Evolutionary conservation across 1,140 invertebrate species (phyloP).

Genomic region (Drosophila yakuba): DNA sequence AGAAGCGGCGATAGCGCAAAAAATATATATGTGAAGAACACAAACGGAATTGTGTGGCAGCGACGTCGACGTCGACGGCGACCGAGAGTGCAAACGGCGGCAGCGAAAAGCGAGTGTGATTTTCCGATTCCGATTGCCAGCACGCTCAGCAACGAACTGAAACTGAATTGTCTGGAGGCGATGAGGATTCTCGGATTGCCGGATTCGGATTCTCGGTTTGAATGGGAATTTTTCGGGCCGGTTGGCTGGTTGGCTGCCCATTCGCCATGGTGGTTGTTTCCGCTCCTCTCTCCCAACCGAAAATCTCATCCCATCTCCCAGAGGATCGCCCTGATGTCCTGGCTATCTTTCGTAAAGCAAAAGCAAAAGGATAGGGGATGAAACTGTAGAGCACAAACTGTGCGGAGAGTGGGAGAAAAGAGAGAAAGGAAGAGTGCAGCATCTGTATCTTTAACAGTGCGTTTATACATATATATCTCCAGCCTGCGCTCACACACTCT

Average conservation of each 20-base stretch:
- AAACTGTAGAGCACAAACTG: constrained; percentile 44
- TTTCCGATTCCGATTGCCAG: constrained; percentile 63
- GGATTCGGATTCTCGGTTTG: constrained; percentile 3
- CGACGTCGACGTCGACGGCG: constrained; percentile 18
- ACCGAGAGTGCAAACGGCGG: constrained; percentile 10
- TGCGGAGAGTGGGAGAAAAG: not conserved
- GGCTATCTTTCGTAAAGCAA: constrained; percentile 58
- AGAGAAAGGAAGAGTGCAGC: constrained; percentile 4
- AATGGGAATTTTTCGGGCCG: constrained; percentile 46
- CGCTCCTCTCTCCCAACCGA: constrained; percentile 13
- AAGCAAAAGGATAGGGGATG: constrained; percentile 63
- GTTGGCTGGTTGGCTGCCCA: constrained; percentile 57
- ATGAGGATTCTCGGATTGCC: constrained; percentile 33
- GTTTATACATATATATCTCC: constrained; percentile 6
- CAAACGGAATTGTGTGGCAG: constrained; percentile 13
- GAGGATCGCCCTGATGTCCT: constrained; percentile 54
- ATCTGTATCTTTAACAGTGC: constrained; percentile 10
- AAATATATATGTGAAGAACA: constrained; percentile 25
- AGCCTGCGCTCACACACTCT: constrained; percentile 10
- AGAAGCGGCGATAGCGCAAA: constrained; percentile 65
- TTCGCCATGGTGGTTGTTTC: constrained; percentile 40
- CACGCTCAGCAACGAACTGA: constrained; percentile 63
- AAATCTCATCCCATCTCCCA: constrained; percentile 18
- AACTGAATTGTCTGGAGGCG: constrained; percentile 69
- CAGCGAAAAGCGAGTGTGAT: constrained; percentile 18